Percentiles rank a stretch among this genome's conserved stretches.
Evolutionary conservation across 2,113 vertebrate species (phyloP).

Genomic region (Eubucco bourcierii): DNA sequence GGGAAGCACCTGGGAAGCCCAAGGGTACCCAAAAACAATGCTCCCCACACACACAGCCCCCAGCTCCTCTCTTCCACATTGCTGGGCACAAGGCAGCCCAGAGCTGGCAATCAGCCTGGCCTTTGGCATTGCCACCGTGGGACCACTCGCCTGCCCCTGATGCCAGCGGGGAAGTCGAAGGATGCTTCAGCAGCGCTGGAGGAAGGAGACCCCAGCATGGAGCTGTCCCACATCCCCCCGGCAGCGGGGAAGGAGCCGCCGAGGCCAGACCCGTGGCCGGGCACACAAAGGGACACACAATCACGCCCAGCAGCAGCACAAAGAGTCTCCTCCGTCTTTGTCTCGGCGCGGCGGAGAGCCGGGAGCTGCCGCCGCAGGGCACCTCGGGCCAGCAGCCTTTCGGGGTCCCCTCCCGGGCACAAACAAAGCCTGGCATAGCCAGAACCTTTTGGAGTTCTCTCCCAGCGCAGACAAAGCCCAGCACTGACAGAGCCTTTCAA

Average conservation of each 20-base stretch:
- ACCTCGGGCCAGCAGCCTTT: background rate
- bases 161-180: background rate
- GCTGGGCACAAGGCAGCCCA: background rate
- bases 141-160: background rate
- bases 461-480: background rate
- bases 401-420: background rate
- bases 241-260: background rate
- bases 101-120: background rate
- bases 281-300: background rate
- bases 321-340: background rate
- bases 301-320: background rate
- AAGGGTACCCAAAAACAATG: no score
- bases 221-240: rapidly evolving
- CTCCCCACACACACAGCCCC: background rate
- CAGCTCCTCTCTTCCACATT: background rate
- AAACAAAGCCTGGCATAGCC: background rate
- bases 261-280: background rate
- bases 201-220: background rate
- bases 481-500: background rate
- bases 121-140: background rate
- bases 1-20: background rate
- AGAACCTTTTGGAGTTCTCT: background rate
- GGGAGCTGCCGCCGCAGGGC: background rate
- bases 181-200: rapidly evolving
- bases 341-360: background rate